A percentile compares a stretch with the other conserved stretches of the same genome.
These are phyloP conservation scores for Phalacrocorax aristotelis DNA, from an alignment of 2,113 vertebrate species.

Conservation along the genomic window DNA sequence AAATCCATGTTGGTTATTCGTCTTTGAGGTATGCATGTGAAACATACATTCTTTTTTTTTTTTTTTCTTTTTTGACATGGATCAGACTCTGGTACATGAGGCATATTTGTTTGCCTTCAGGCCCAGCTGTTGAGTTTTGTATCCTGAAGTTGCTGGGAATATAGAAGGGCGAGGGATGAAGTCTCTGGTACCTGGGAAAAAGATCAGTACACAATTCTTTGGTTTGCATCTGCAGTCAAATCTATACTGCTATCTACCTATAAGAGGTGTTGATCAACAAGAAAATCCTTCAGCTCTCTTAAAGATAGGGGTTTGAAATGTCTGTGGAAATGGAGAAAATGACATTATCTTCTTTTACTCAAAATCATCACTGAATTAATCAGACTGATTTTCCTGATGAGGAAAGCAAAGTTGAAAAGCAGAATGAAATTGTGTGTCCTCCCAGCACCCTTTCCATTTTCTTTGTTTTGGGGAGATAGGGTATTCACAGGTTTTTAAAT, in stretches of 20 bases:
- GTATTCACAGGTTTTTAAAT: neutral
- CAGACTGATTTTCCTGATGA: neutral
- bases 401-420: neutral
- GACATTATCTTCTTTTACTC: neutral
- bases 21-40: neutral
- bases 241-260: neutral
- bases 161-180: neutral
- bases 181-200: neutral
- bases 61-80: neutral
- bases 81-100: neutral
- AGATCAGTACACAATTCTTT: neutral
- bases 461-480: neutral
- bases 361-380: neutral
- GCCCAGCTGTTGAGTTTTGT: slow-evolving; percentile 2
- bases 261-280: neutral
- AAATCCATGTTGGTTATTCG: neutral
- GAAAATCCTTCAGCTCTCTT: neutral
- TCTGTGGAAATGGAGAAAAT: slow-evolving; percentile 3
- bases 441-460: neutral
- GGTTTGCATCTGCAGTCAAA: neutral
- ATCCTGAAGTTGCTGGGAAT: slow-evolving; percentile 5
- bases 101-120: neutral
- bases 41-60: neutral
- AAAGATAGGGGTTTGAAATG: neutral
- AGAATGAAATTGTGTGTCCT: neutral